Conservation (phyloP, 2,797 vertebrate species). For the Catamblyrhynchus diadema region DNA sequence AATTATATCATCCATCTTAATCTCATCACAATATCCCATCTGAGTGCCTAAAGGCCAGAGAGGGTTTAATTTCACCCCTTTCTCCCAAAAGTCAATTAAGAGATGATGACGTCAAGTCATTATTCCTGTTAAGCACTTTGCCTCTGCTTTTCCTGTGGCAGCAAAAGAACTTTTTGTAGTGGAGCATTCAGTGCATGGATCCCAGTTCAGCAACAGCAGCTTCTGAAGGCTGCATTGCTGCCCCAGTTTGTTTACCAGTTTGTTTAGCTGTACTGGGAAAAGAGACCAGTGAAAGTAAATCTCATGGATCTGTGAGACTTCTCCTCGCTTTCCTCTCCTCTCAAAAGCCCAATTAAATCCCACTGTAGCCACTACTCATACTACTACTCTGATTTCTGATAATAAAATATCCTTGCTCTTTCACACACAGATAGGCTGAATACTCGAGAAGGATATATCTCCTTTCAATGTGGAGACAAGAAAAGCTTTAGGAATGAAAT, state of each 20-base stretch:
- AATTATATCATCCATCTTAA: background rate
- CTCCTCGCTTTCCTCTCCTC: background rate
- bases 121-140: background rate
- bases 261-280: background rate
- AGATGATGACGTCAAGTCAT: background rate
- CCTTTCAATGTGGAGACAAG: rapidly evolving
- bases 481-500: background rate
- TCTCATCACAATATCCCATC: background rate
- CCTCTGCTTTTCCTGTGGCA: background rate
- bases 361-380: too few relatives aligned
- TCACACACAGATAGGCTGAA: background rate
- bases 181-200: rapidly evolving
- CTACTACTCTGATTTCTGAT: background rate
- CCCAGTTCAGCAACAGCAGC: background rate
- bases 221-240: background rate
- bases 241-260: background rate
- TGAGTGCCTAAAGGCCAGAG: background rate
- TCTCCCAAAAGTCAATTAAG: background rate
- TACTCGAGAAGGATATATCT: background rate
- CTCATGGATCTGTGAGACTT: background rate
- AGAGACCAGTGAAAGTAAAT: background rate
- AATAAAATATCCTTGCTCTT: background rate
- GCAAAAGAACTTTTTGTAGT: background rate
- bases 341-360: background rate
- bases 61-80: background rate